Conservation (phyloP, 2,797 vertebrate genomes). For the Zalophus californianus region DNA sequence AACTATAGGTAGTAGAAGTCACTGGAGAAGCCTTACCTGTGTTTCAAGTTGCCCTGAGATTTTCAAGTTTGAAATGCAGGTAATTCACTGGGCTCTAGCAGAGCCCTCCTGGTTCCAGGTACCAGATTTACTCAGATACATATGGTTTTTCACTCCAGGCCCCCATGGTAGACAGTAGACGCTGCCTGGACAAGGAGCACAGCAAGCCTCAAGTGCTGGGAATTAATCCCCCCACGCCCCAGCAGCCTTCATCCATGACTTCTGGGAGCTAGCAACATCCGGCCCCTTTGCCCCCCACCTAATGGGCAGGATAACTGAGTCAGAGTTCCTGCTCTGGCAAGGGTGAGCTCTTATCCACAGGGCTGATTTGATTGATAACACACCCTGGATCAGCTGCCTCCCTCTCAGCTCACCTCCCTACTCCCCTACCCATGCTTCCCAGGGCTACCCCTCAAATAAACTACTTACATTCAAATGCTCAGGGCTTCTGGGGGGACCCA, state of each 20-base stretch:
- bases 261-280: neutral
- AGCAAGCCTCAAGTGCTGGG: neutral
- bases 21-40: neutral
- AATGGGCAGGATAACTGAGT: neutral
- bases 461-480: neutral
- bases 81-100: accelerated
- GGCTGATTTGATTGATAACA: neutral
- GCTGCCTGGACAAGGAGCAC: neutral
- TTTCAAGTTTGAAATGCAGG: neutral
- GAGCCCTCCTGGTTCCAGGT: accelerated
- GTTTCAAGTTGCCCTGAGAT: neutral
- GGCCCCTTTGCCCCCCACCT: neutral
- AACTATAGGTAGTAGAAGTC: neutral
- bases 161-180: neutral
- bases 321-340: neutral
- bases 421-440: neutral
- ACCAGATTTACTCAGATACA: neutral
- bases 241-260: neutral
- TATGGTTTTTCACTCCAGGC: neutral
- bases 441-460: neutral
- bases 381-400: neutral
- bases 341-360: neutral
- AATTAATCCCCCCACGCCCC: neutral
- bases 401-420: too few relatives aligned
- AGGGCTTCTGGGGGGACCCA: too few relatives aligned